phyloP scores from a whole-genome alignment of 2,113 vertebrate species.

The Corythaixoides concolor region DNA sequence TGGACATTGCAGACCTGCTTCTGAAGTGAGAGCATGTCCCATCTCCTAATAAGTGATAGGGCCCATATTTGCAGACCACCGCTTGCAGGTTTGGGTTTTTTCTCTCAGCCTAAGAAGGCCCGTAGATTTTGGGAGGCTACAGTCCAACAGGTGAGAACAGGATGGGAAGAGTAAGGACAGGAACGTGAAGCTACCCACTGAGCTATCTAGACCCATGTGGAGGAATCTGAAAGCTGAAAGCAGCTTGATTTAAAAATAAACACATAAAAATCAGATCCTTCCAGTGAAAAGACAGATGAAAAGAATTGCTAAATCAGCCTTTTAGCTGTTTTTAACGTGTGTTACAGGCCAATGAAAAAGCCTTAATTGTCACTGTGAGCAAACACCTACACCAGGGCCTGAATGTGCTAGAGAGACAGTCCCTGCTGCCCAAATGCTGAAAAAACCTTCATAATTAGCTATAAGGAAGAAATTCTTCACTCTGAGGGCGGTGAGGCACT shows the following conservation, averaged over 20 bases:
- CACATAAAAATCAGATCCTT: not conserved
- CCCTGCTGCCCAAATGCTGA: not conserved
- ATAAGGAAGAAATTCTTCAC: too few relatives aligned
- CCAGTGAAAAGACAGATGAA: not conserved
- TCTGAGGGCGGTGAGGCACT: too few relatives aligned
- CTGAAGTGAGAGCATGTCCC: not conserved
- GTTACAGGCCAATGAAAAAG: not conserved
- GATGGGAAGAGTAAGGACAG: not conserved
- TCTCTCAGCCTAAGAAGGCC: not conserved
- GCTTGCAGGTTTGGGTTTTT: not conserved
- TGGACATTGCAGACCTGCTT: not conserved
- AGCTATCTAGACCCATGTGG: not conserved
- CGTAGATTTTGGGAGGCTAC: not conserved
- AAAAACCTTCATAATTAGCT: not conserved
- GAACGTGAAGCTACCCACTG: not conserved
- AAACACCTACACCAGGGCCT: not conserved
- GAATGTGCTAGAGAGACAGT: not conserved
- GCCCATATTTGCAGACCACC: not conserved
- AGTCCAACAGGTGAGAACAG: not conserved
- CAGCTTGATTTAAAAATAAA: not conserved
- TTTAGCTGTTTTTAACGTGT: not conserved
- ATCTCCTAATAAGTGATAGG: not conserved
- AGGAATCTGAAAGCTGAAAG: not conserved
- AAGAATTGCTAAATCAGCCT: not conserved
- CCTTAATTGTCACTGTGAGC: not conserved